These are phyloP conservation scores for Barypeithes pellucidus DNA, from an alignment of 2,888 invertebrate genomes.

Conservation along the genomic window DNA sequence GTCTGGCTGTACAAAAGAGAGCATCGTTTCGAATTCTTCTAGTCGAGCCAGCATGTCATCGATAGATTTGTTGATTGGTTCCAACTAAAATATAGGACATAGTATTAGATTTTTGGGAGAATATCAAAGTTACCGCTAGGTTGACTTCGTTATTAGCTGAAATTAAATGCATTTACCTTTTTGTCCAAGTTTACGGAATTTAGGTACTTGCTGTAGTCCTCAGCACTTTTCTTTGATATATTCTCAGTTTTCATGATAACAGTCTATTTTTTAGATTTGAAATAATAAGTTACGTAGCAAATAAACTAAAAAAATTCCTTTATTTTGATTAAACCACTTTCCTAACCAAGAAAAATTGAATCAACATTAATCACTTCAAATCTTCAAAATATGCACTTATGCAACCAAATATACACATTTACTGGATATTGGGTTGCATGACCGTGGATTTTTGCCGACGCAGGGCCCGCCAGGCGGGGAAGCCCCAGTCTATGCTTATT, in stretches of 20 bases:
- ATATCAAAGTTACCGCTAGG: background rate
- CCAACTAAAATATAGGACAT: slow-evolving; percentile 55
- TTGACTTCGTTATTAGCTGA: too few species aligned
- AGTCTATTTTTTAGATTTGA: background rate
- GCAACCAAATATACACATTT: background rate
- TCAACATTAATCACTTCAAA: too few species aligned
- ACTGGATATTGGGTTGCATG: background rate
- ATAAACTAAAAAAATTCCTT: background rate
- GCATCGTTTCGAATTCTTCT: slow-evolving; percentile 64
- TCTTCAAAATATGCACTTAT: background rate
- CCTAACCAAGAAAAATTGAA: too few species aligned
- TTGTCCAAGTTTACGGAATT: slow-evolving; percentile 25
- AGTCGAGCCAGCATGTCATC: slow-evolving; percentile 63
- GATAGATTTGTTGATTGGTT: slow-evolving; percentile 59
- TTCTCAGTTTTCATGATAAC: slow-evolving; percentile 26
- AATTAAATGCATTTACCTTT: slow-evolving; percentile 27
- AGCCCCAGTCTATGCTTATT: too few species aligned
- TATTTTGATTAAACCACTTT: background rate
- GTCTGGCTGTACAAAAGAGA: slow-evolving; percentile 61
- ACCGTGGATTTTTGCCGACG: too few species aligned
- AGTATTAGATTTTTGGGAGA: background rate
- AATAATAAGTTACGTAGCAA: too few species aligned
- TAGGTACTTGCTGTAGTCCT: slow-evolving; percentile 40
- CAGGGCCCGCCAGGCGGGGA: too few species aligned
- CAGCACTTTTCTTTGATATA: slow-evolving; percentile 29